Percentiles rank a stretch among this genome's conserved stretches.
These are phyloP conservation scores for Ephydatia muelleri DNA, from an alignment of 37 sponge, comb jelly and placozoan genomes.

Conservation along the genomic window DNA sequence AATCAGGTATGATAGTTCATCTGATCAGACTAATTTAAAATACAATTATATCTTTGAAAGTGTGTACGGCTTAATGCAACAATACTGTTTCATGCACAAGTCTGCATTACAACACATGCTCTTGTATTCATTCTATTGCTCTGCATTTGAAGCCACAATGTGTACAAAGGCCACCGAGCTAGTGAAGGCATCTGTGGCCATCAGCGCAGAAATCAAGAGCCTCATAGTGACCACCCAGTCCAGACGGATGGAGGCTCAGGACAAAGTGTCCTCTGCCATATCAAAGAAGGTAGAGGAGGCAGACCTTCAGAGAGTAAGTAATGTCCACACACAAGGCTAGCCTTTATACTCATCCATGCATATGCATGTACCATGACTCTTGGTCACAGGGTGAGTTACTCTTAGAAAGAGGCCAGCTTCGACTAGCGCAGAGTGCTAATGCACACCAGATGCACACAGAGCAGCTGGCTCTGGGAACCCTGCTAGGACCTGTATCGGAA, in stretches of 20 bases:
- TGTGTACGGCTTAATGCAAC: no score
- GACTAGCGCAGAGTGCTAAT: conserved; percentile 33
- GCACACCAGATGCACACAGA: conserved; percentile 34
- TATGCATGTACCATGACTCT: not conserved
- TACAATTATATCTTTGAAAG: no score
- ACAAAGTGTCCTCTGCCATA: conserved; percentile 26
- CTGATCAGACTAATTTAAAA: no score
- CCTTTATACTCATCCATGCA: not conserved
- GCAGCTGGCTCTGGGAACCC: conserved; percentile 58
- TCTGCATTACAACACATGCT: no score
- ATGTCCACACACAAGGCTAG: not conserved
- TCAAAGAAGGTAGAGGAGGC: conserved; percentile 27
- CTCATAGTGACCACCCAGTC: conserved; percentile 28
- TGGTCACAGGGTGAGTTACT: conserved; percentile 29
- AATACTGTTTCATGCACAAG: no score
- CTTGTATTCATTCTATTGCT: not conserved
- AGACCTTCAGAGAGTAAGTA: conserved; percentile 1
- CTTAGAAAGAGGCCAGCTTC: conserved; percentile 48
- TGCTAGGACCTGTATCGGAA: conserved; percentile 54
- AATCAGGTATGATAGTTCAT: not conserved
- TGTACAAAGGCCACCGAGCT: conserved; percentile 25
- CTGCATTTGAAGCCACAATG: conserved; percentile 7
- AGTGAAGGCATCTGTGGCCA: not conserved
- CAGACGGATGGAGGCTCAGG: conserved; percentile 29
- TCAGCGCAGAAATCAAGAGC: conserved; percentile 34